These are phyloP conservation scores for Nymphalis c-album DNA, from an alignment of 2,888 invertebrate species.

Conservation along the genomic window DNA sequence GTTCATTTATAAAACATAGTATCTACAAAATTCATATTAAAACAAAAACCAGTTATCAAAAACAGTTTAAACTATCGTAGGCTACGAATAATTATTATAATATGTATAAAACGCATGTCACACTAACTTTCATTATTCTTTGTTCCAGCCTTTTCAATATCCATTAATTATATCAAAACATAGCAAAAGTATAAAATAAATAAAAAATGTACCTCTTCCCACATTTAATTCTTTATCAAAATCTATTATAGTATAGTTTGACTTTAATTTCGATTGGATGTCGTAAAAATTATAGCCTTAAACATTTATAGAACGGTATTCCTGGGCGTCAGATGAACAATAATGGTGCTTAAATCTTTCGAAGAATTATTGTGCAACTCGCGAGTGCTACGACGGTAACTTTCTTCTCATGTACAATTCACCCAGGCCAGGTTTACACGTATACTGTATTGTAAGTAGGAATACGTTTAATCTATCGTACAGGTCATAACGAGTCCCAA, in stretches of 20 bases:
- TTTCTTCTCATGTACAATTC: conserved; percentile 51
- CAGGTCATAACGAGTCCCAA: conserved; percentile 43
- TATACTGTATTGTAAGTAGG: conserved; percentile 16
- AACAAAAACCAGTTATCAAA: conserved; percentile 30
- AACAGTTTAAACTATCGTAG: conserved; percentile 28
- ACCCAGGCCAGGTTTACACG: conserved; percentile 21
- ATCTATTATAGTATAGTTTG: conserved; percentile 29
- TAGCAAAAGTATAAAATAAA: conserved; percentile 37
- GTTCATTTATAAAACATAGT: conserved; percentile 45
- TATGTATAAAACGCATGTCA: conserved; percentile 30
- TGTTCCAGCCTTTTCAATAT: conserved; percentile 29
- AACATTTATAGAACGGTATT: conserved; percentile 35
- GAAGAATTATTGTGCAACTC: conserved; percentile 62
- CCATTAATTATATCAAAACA: conserved; percentile 32
- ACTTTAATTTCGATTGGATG: conserved; percentile 14
- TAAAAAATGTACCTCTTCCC: conserved; percentile 22
- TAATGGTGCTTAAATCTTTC: conserved; percentile 47
- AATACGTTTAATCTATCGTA: conserved; percentile 42
- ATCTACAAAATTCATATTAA: conserved; percentile 43
- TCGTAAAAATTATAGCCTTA: conserved; percentile 33
- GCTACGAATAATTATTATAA: conserved; percentile 23
- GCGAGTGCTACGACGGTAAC: conserved; percentile 61
- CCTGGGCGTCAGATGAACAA: conserved; percentile 41
- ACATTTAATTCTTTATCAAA: conserved; percentile 35
- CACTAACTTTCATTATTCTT: conserved; percentile 28